Base-by-base conservation (phyloP, 1,140 invertebrate genomes). In the Pseudoatta argentina region DNA sequence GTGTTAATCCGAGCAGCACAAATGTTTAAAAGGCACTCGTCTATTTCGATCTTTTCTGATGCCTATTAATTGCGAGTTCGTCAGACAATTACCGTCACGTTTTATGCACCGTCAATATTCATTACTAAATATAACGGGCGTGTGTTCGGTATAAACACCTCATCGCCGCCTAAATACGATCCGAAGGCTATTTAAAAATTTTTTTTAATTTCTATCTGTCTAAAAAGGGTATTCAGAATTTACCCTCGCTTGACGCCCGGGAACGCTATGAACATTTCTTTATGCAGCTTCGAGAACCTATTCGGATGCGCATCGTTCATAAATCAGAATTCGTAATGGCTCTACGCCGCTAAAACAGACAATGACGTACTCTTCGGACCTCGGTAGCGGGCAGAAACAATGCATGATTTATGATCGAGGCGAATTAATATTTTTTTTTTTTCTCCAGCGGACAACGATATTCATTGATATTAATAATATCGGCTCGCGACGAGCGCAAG, bases 391-490 rank as follows among this genome's bases (percentile, higher is more conserved):
- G 34, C 76, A n/a, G 76, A 66, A 64, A 64, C 76, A 78, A 78
- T 48, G 66, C 78, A 51, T 81, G 78, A 81, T 81, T 81, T 81
- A 81, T 81, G 78, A 81, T 71, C 78, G 78, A 44, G 64, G 30
- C 78, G 78, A 57, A 51, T 81, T 81, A 69, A 81, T 81, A 69
- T 34, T 81, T 10, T 67, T 67, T 69, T 24, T 16, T 81, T 57
- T 81, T n/a, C 21, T 57, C n/a, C 78, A 34, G 21, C 51, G 78
- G 21, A 66, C 76, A 64, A 78, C 64, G 59, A 71, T 69, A 71
- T 81, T 81, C 66, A 81, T 81, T 81, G 64, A 81, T 81, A 81
- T 81, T 71, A 69, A 81, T 81, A 81, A 81, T 71, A 81, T 81
- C 64, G 44, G 51, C 48, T 34, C 48, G 34, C 51, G 77, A 67